Conservation (phyloP, 2,113 vertebrate species). For the Phrynocephalus versicolor region DNA sequence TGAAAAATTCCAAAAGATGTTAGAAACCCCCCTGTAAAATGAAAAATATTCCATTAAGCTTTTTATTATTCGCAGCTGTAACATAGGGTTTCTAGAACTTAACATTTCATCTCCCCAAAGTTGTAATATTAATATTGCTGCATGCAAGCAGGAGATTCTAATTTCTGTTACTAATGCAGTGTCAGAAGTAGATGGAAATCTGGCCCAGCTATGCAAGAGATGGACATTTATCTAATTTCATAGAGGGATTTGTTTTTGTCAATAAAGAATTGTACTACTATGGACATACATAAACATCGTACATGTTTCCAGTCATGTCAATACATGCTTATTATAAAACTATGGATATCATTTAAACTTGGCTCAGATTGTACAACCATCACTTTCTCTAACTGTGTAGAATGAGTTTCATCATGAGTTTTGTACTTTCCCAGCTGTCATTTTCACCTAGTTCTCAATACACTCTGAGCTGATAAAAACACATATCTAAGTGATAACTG, state of each 20-base stretch:
- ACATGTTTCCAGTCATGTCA: too few relatives aligned
- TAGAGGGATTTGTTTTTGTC: slow-evolving; percentile 37
- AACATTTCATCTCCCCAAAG: slow-evolving; percentile 22
- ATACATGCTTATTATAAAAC: too few relatives aligned
- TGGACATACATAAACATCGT: too few relatives aligned
- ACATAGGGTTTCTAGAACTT: slow-evolving; percentile 32
- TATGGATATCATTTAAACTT: slow-evolving; percentile 4
- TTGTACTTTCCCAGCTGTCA: not conserved
- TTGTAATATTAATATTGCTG: slow-evolving; percentile 24
- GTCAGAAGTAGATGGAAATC: slow-evolving; percentile 41
- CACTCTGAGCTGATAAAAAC: slow-evolving; percentile 9
- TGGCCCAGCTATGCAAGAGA: not conserved
- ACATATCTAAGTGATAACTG: not conserved
- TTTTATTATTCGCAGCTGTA: slow-evolving; percentile 28
- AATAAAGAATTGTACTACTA: slow-evolving; percentile 14
- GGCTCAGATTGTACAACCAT: not conserved
- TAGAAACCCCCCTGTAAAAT: slow-evolving; percentile 31
- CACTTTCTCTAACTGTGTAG: not conserved
- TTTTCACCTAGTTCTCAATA: not conserved
- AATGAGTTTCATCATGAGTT: not conserved
- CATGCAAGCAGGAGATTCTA: slow-evolving; percentile 32
- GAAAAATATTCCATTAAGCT: slow-evolving; percentile 44
- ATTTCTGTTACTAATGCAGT: slow-evolving; percentile 31
- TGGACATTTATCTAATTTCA: slow-evolving; percentile 18
- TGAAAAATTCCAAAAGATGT: slow-evolving; percentile 38